Evolutionary conservation across 2,113 vertebrate genomes (phyloP).

Genomic region (Phrynosoma platyrhinos): DNA sequence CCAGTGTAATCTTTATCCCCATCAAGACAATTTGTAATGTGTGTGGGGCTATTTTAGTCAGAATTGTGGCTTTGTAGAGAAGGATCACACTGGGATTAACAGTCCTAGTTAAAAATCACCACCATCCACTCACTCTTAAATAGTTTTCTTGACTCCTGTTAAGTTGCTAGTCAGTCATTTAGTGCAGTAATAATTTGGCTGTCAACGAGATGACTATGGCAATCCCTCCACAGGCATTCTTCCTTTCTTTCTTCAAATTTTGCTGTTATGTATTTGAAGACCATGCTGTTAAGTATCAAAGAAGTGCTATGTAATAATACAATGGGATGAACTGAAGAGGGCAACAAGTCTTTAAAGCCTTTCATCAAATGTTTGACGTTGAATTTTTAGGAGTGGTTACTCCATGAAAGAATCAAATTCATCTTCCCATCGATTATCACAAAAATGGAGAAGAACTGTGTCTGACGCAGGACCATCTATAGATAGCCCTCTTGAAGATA

Average conservation of each 20-base stretch:
- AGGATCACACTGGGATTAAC: background rate
- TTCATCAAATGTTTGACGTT: conserved; percentile 9
- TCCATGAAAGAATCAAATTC: conserved; percentile 75
- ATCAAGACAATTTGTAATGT: background rate
- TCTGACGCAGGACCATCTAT: conserved; percentile 83
- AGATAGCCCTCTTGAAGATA: conserved; percentile 78
- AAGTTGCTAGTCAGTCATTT: background rate
- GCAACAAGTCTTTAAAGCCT: background rate
- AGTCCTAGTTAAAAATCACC: background rate
- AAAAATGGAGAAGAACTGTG: conserved; percentile 81
- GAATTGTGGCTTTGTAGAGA: background rate
- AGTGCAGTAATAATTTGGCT: background rate
- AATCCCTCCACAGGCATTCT: background rate
- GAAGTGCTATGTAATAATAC: background rate
- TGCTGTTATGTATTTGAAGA: background rate
- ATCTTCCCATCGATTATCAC: conserved; percentile 74
- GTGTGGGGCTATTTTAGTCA: background rate
- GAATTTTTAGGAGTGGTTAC: conserved; percentile 75
- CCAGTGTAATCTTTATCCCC: background rate
- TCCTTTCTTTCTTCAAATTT: background rate
- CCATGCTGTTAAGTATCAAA: background rate
- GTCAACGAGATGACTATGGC: background rate
- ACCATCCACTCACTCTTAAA: background rate
- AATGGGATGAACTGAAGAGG: background rate
- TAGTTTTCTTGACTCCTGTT: background rate